phyloP scores from a whole-genome alignment of 2,113 vertebrate genomes.

The Ameiurus melas region DNA sequence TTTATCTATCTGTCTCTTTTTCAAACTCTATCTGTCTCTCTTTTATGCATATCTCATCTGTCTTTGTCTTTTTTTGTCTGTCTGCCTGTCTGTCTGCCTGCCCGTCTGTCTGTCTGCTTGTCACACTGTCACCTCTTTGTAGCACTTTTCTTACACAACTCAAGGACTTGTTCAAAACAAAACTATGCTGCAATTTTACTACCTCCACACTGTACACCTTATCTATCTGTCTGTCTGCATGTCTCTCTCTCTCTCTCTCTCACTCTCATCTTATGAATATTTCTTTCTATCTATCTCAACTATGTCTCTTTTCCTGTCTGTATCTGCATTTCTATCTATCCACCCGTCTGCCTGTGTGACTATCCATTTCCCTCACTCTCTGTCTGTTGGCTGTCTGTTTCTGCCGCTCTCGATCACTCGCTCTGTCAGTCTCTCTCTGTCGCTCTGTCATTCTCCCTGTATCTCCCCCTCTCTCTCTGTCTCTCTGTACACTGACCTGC shows the following conservation, averaged over 20 bases:
- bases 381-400: background rate
- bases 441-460: background rate
- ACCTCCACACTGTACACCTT: background rate
- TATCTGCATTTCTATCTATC: background rate
- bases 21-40: background rate
- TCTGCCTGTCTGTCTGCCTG: background rate
- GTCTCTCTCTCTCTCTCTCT: background rate
- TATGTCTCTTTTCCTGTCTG: background rate
- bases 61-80: background rate
- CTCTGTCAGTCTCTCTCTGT: background rate
- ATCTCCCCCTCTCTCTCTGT: background rate
- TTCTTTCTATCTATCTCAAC: background rate
- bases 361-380: background rate
- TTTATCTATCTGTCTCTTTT: background rate
- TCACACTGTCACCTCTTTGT: background rate
- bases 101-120: background rate
- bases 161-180: background rate
- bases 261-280: background rate
- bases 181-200: background rate
- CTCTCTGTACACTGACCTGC: constrained; percentile 74
- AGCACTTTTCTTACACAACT: too few relatives aligned
- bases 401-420: background rate
- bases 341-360: background rate
- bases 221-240: background rate
- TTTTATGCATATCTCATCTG: background rate